These are phyloP conservation scores for Spheniscus humboldti DNA, from an alignment of 2,797 vertebrate species.

Conservation along the genomic window DNA sequence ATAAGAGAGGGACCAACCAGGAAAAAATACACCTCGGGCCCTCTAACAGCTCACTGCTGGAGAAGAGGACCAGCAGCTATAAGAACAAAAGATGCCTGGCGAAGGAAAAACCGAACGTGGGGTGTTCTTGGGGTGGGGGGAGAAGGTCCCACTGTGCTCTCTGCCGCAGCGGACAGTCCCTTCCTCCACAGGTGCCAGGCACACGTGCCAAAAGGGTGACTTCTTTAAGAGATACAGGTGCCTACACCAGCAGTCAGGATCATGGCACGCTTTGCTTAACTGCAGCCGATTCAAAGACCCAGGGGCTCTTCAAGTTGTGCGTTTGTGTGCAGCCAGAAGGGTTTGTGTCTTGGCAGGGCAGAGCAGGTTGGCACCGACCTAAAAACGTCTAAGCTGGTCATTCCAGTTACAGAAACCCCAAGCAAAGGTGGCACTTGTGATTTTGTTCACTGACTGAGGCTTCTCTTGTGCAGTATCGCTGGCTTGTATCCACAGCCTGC, in stretches of 20 bases:
- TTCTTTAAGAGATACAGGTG: background rate
- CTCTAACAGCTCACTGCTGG: background rate
- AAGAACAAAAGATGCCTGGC: background rate
- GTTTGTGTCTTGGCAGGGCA: background rate
- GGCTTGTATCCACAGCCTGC: background rate
- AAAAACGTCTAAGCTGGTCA: background rate
- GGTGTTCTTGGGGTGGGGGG: background rate
- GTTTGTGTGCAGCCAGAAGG: background rate
- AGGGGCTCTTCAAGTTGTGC: background rate
- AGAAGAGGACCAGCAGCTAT: background rate
- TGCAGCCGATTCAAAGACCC: background rate
- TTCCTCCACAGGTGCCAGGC: background rate
- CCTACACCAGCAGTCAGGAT: background rate
- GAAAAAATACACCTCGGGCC: background rate
- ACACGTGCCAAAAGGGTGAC: fast-evolving
- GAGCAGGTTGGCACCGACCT: background rate
- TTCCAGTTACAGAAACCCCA: background rate
- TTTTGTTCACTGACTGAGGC: background rate
- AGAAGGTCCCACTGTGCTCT: background rate
- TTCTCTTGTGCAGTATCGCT: background rate
- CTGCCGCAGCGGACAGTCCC: background rate
- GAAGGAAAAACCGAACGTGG: background rate
- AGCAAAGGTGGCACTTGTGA: background rate
- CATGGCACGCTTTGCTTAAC: background rate
- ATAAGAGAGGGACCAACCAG: background rate